Percentiles rank a stretch among this genome's conserved stretches.
These are phyloP conservation scores for Coleophora deauratella DNA, from an alignment of 2,888 invertebrate genomes.

Conservation along the genomic window DNA sequence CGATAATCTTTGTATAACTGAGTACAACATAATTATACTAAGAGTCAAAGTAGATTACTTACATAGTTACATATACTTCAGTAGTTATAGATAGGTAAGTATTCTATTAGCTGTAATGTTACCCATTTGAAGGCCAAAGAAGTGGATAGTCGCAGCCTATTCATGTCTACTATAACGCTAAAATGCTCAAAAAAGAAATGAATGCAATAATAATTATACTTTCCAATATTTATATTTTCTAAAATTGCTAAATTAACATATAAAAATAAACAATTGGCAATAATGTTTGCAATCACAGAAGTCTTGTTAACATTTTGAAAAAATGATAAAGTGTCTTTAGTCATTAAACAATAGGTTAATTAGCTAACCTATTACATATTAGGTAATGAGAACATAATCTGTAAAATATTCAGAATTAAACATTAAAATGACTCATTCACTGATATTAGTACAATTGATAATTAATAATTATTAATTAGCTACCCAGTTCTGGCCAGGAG, in stretches of 20 bases:
- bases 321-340: slow-evolving; percentile 5
- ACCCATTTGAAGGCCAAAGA: too few relatives aligned
- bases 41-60: too few relatives aligned
- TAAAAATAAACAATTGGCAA: slow-evolving; percentile 34
- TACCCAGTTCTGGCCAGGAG: slow-evolving; percentile 34
- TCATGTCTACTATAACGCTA: too few relatives aligned
- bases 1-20: too few relatives aligned
- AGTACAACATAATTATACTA: not conserved
- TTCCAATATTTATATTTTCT: slow-evolving; percentile 20
- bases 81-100: too few relatives aligned
- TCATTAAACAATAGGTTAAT: slow-evolving; percentile 3
- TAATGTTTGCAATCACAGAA: slow-evolving; percentile 47
- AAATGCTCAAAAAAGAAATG: too few relatives aligned
- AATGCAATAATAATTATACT: slow-evolving; percentile 3
- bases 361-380: slow-evolving; percentile 19
- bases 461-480: slow-evolving; percentile 27
- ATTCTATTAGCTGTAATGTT: too few relatives aligned
- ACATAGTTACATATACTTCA: not conserved
- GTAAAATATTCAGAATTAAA: slow-evolving; percentile 25
- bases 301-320: slow-evolving; percentile 28
- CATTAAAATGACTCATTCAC: slow-evolving; percentile 34
- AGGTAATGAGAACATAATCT: slow-evolving; percentile 23
- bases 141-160: too few relatives aligned
- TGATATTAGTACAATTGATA: slow-evolving; percentile 28
- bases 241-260: slow-evolving; percentile 31